These are phyloP conservation scores for Pipra filicauda DNA, from an alignment of 2,113 vertebrate species.

Conservation along the genomic window DNA sequence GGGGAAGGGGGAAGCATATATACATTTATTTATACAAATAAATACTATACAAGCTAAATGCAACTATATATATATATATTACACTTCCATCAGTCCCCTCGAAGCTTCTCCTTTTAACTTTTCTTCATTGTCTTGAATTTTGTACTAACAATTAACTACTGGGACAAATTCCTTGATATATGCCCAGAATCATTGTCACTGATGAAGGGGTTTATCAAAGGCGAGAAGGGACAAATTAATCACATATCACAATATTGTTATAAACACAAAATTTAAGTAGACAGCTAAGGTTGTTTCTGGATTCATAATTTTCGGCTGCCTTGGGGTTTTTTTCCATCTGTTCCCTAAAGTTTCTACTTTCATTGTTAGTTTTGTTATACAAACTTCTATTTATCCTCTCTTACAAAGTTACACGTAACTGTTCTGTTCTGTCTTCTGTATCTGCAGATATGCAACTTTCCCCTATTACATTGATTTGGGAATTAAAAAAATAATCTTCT, in stretches of 20 bases:
- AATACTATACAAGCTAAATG: no score
- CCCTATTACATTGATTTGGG: not conserved
- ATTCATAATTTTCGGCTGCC: not conserved
- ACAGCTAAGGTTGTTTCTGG: not conserved
- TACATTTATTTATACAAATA: no score
- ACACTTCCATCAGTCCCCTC: no score
- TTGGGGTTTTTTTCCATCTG: not conserved
- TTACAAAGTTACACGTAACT: not conserved
- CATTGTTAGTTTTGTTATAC: not conserved
- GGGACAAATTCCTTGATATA: not conserved
- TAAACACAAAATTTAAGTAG: not conserved
- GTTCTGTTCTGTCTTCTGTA: not conserved
- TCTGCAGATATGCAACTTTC: not conserved
- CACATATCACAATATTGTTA: not conserved
- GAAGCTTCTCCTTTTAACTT: no score
- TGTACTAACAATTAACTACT: not conserved
- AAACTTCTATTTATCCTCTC: not conserved
- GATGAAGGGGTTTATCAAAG: not conserved
- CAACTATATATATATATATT: no score
- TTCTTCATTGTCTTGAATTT: not conserved
- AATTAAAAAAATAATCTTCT: not conserved
- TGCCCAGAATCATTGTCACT: not conserved
- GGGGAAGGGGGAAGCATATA: no score
- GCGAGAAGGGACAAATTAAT: not conserved
- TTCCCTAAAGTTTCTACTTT: not conserved